These are phyloP conservation scores for Megaustenia siamemsis DNA, from an alignment of 2,888 invertebrate species.

Conservation along the genomic window DNA sequence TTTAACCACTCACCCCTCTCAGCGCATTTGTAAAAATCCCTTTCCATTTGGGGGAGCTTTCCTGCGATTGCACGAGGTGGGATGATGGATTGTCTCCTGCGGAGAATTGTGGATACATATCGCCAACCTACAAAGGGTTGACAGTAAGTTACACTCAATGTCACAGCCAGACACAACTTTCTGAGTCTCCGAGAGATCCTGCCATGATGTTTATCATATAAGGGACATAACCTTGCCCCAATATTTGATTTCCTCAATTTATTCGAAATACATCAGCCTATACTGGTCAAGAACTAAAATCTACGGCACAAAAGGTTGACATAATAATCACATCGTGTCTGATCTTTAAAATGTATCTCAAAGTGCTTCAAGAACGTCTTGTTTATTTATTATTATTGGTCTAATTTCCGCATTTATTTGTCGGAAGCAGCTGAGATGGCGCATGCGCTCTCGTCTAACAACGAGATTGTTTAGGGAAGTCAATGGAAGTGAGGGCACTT, in stretches of 20 bases:
- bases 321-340: conserved; percentile 5
- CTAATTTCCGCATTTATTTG: conserved; percentile 58
- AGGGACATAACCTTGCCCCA: conserved; percentile 61
- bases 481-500: too few species aligned
- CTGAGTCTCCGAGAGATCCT: conserved; percentile 49
- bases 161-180: conserved; percentile 11
- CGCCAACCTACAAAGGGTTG: conserved; percentile 50
- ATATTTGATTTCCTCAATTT: conserved; percentile 32
- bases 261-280: neutral
- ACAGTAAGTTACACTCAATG: conserved; percentile 29
- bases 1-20: conserved; percentile 86
- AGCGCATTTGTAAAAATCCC: conserved; percentile 92
- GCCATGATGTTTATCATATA: conserved; percentile 65
- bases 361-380: neutral
- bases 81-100: conserved; percentile 55
- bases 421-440: conserved; percentile 57
- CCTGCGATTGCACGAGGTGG: conserved; percentile 83
- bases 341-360: neutral
- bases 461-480: conserved; percentile 3
- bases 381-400: conserved; percentile 46
- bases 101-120: conserved; percentile 56
- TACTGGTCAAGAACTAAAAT: neutral
- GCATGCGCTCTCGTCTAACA: conserved; percentile 52
- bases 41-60: conserved; percentile 94
- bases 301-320: neutral